phyloP scores from a whole-genome alignment of 2,888 invertebrate species.

The Mythimna pallens region DNA sequence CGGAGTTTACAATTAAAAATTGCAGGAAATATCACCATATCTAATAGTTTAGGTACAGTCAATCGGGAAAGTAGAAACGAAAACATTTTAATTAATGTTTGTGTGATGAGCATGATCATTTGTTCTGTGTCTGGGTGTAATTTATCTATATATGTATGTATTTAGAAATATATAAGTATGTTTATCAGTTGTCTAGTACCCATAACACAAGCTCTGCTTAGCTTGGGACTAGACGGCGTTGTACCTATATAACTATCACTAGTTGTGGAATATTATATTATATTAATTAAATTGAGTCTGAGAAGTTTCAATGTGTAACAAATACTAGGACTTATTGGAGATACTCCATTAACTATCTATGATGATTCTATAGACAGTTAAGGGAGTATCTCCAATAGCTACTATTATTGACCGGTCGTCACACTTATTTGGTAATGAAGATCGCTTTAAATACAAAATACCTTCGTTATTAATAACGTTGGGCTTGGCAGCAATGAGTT shows the following conservation, averaged over 20 bases:
- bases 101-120: too few species aligned
- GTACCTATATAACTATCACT: too few species aligned
- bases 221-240: too few species aligned
- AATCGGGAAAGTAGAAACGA: background rate
- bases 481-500: constrained; percentile 57
- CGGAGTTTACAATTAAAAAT: background rate
- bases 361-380: background rate
- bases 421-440: constrained; percentile 3
- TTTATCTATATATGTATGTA: too few species aligned
- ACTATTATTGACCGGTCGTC: background rate
- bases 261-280: too few species aligned
- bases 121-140: too few species aligned
- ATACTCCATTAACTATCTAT: too few species aligned
- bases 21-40: background rate
- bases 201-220: too few species aligned
- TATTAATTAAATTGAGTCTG: background rate
- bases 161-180: too few species aligned
- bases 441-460: constrained; percentile 20
- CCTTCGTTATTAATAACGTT: constrained; percentile 45
- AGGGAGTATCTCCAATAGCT: background rate
- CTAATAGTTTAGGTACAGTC: constrained; percentile 2
- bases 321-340: background rate
- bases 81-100: background rate
- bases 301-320: background rate
- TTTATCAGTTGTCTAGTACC: too few species aligned